Evolutionary conservation across 2,888 invertebrate species (phyloP).

Genomic region (Ophion ellenae): DNA sequence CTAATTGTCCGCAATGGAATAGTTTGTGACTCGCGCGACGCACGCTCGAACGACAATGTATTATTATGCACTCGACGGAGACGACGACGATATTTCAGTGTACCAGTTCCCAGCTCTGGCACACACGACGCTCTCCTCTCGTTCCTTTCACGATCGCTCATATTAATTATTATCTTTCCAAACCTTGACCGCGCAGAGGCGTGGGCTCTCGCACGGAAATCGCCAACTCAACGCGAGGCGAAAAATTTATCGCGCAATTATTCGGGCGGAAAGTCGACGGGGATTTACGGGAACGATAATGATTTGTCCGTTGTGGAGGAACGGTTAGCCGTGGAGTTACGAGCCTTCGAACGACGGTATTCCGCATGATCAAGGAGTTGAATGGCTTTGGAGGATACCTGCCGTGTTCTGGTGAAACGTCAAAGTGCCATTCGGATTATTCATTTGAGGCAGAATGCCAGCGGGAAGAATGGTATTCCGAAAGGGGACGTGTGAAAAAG

Average conservation of each 20-base stretch:
- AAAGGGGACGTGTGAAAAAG: no score
- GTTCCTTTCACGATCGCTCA: conserved; percentile 23
- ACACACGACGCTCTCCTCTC: conserved; percentile 4
- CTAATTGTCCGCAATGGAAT: conserved; percentile 62
- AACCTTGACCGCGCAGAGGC: conserved; percentile 26
- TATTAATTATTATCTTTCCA: conserved; percentile 28
- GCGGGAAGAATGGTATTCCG: no score
- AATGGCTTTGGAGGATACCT: no score
- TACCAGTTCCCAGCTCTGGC: conserved; percentile 44
- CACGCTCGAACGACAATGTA: conserved; percentile 42
- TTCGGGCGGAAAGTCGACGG: background rate
- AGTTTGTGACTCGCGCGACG: conserved; percentile 38
- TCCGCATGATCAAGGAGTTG: no score
- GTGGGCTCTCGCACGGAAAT: background rate
- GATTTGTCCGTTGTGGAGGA: no score
- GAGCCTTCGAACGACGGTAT: no score
- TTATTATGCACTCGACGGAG: conserved; percentile 22
- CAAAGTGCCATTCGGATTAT: no score
- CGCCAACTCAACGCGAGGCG: background rate
- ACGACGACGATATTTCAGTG: conserved; percentile 20
- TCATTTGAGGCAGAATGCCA: no score
- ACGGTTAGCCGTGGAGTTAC: no score
- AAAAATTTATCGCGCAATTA: conserved; percentile 3
- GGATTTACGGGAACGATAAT: no score
- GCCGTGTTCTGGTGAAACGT: no score